Evolutionary conservation across 2,797 vertebrate species (phyloP), one percentile per base, ranked within the genome.

Genomic region (Rhodeus uyekii): DNA sequence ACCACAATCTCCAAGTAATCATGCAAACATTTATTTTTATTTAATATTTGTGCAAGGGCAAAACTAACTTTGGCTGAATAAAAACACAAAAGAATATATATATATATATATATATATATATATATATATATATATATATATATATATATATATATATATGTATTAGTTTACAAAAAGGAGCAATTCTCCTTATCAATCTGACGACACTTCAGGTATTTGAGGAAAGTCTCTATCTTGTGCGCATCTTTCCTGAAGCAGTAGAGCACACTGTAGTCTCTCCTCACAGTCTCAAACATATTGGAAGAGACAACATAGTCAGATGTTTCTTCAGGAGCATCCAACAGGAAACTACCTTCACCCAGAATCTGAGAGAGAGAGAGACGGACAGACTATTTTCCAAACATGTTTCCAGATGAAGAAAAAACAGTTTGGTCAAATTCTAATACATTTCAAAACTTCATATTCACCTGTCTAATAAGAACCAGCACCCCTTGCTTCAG

Each of bases 161-260:
- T n/a, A n/a, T 29, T 5, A 1, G 4, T 39, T 69, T 87, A 88
- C 44, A 82, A 85, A 60, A 86, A 3, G 38, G 82, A 82, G 60
- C 90, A 91, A 78, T 82, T 75, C 4, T 73, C 61, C 6, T 77
- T 80, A 27, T 82, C 71, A 1, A 78, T 86, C 68, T 81, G 85
- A 19, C 86, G 83, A 42, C 88, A 90, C 76, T 86, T 87, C 22
- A 90, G 86, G 48, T 89, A 67, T 75, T 87, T 91, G 42, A 91
- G 87, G 71, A 91, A 88, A 22, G 78, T 89, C 75, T 91, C 87
- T 22, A 90, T 87, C 80, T 90, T 91, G 72, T 90, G 90, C 2
- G 86, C 84, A 12, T 90, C 90, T 58, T 89, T 91, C 61, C 82
- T 88, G 46, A 91, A 90, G 85, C 89, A 91, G 76, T 73, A 84